Base-by-base conservation (phyloP, 2,888 invertebrate species). In the Gibbula magus region DNA sequence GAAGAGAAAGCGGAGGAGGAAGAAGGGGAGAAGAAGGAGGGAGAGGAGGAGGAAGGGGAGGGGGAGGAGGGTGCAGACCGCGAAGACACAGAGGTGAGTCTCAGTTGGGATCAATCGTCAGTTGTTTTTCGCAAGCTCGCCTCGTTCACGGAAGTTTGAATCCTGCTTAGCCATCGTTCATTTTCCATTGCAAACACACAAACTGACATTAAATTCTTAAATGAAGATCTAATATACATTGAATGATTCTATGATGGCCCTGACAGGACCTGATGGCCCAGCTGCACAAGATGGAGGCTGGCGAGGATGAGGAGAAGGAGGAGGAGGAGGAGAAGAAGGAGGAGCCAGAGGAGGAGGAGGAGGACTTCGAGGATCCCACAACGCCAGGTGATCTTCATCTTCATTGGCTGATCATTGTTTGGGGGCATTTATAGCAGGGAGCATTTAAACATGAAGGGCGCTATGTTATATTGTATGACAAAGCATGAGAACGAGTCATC, bases 301-400 rank as follows among this genome's bases (percentile, higher is more conserved):
- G 84, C 54, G 88, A 85, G 45, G 87, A 86, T 29, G 88, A 86
- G 70, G 83, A 90, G 45, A 79, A 84, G 66, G 86, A 89, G 51
- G 85, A 87, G 45, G 85, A 86, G 39, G 86, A 88, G 74, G 84
- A 86, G 75, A 85, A 87, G 73, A 86, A 86, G 67, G 88, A 89
- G 77, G 86, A 87, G 56, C 82, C 84, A 61, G 90, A 88, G 39
- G 89, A 88, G 61, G 88, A 89, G 32, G 89, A 89, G 54, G 89
- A 91, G 53, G 89, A 89, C 51, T 90, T 86, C 80, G 83, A 86
- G 32, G 90, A 91, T 80, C 89, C 91, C 7, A 79, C 82, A 75
- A 89, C 91, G 35, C 92, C 92, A 84, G 91, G 92, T 91, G 70
- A 70, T 16, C 16, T 10, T 35, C 3, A 35, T 7, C 7, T 35